Evolutionary conservation across 2,888 invertebrate species (phyloP), one percentile per base, ranked within the genome.

Genomic region (Agonopterix arenella): DNA sequence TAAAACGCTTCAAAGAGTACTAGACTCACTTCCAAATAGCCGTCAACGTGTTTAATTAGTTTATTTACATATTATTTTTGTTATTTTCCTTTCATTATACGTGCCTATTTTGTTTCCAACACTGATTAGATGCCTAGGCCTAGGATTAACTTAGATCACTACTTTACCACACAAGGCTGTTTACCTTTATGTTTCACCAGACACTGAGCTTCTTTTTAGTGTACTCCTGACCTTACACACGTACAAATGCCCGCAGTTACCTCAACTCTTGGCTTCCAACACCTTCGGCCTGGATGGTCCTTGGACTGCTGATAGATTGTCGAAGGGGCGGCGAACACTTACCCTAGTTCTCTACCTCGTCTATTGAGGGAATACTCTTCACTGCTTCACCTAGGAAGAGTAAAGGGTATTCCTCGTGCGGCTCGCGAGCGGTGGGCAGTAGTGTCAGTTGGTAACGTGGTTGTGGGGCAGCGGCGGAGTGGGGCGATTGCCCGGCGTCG

Each of bases 201-300:
- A 89, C 89, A 88, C 88, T 76, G 69, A 85, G 89, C 89, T 88
- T 89, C 72, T 88, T 88, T 82, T 86, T 89, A 88, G 89, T 79
- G 78, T 81, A 88, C 84, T 85, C 88, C 89, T 84, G 83, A 88
- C 84, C 81, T 81, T 76, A 89, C 88, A 86, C 80, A 84, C 80
- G 28, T 83, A 86, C 88, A 89, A 80, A 84, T 88, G 88, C 88
- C 88, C 88, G 88, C 88, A 89, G 88, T 88, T 88, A 88, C 88
- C 86, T 84, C 73, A 84, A 88, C 85, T 88, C 84, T 89, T 84
- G 80, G 88, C 89, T 88, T 88, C 78, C 73, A 68, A 85, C 85
- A 86, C 84, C 79, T 88, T 83, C 80, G 73, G 76, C 83, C 82
- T 81, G 77, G 75, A 79, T 74, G 69, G 77, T 76, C 76, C 73